Percentiles rank a stretch among this genome's conserved stretches.
phyloP scores from a whole-genome alignment of 2,113 vertebrate genomes.

The Sebastes fasciatus region DNA sequence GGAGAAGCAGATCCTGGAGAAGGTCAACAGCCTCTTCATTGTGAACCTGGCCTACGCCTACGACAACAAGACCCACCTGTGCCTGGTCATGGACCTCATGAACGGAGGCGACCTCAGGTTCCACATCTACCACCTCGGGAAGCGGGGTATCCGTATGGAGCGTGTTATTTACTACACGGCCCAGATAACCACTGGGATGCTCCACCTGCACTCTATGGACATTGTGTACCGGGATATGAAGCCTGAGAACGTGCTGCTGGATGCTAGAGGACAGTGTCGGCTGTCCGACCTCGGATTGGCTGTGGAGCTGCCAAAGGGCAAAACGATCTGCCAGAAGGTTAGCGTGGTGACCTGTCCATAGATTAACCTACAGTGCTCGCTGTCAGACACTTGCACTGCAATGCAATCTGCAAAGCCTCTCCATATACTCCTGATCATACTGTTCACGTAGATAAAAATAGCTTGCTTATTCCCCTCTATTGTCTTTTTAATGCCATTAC shows the following conservation, averaged over 20 bases:
- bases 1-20: conserved; percentile 93
- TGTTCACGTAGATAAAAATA: not conserved
- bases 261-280: conserved; percentile 90
- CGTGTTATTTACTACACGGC: conserved; percentile 90
- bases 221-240: conserved; percentile 95
- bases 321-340: conserved; percentile 88
- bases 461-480: not conserved
- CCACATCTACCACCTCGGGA: conserved; percentile 88
- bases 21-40: conserved; percentile 90
- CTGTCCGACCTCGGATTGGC: conserved; percentile 94
- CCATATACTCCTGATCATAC: not conserved
- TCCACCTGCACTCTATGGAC: conserved; percentile 90
- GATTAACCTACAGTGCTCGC: conserved; percentile 15
- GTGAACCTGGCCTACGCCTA: conserved; percentile 91
- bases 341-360: conserved; percentile 61
- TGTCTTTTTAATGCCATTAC: not conserved
- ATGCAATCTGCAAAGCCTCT: not conserved
- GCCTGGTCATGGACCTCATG: conserved; percentile 96
- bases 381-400: not conserved
- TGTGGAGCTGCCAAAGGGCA: conserved; percentile 86
- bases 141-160: conserved; percentile 76
- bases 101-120: conserved; percentile 93
- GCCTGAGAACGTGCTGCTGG: conserved; percentile 94
- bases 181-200: conserved; percentile 90
- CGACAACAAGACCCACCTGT: conserved; percentile 90